A percentile compares a stretch with the other conserved stretches of the same genome.
phyloP scores from a whole-genome alignment of 1,140 invertebrate species.

The Drosophila pachea region DNA sequence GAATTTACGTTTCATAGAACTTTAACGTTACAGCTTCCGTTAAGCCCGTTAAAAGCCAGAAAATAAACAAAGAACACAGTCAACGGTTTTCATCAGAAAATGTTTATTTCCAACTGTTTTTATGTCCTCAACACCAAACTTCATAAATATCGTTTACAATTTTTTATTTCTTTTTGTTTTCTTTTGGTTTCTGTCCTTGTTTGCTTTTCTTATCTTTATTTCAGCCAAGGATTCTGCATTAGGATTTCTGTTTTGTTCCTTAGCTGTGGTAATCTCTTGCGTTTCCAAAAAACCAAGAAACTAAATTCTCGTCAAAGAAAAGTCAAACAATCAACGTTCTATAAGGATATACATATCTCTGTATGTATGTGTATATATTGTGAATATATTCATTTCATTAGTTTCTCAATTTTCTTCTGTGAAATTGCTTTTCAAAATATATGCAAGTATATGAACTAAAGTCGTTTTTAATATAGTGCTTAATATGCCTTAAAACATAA shows the following conservation, averaged over 20 bases:
- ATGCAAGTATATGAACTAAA: conserved; percentile 22
- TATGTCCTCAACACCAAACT: conserved; percentile 42
- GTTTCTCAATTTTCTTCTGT: conserved; percentile 2
- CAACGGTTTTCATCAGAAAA: conserved; percentile 35
- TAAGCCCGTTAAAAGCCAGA: not conserved
- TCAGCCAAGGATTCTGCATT: conserved; percentile 19
- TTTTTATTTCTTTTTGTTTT: not conserved
- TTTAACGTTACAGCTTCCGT: not conserved
- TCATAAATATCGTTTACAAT: conserved; percentile 44
- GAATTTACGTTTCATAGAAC: not conserved
- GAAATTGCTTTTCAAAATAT: conserved; percentile 30
- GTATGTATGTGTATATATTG: not conserved
- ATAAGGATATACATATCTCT: not conserved
- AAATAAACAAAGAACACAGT: not conserved
- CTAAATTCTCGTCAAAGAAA: conserved; percentile 3
- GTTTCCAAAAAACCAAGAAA: conserved; percentile 23
- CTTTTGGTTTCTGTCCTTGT: not conserved
- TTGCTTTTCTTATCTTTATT: not conserved
- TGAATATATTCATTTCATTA: conserved; percentile 1
- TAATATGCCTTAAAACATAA: conserved; percentile 20
- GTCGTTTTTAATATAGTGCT: conserved; percentile 3
- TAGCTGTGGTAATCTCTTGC: conserved; percentile 22
- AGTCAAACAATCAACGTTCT: conserved; percentile 1
- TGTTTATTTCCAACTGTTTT: conserved; percentile 42
- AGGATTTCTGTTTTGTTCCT: conserved; percentile 18